Conservation (phyloP, 2,113 vertebrate species). For the Dicerorhinus sumatrensis region DNA sequence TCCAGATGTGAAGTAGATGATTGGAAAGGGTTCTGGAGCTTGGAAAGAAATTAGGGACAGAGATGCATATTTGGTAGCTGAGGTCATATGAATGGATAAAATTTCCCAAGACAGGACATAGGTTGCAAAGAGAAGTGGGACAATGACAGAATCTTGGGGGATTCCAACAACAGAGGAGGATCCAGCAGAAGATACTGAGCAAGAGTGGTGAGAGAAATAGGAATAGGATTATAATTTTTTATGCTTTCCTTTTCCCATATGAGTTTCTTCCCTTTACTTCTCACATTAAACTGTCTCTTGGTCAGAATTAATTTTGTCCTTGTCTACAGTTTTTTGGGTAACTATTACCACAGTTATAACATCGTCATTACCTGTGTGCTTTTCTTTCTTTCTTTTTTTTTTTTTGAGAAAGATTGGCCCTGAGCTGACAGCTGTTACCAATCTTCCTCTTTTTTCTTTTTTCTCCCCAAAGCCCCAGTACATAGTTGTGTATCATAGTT, state of each 20-base stretch:
- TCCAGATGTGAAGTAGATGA: background rate
- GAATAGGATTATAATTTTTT: background rate
- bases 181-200: background rate
- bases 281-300: background rate
- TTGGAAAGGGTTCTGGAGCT: background rate
- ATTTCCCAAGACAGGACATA: background rate
- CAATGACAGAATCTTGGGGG: background rate
- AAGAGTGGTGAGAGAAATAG: conserved; percentile 9
- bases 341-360: background rate
- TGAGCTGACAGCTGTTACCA: too few species aligned
- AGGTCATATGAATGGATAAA: background rate
- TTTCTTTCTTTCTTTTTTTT: background rate
- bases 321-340: background rate
- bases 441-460: too few species aligned
- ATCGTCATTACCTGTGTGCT: background rate
- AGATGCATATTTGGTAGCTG: background rate
- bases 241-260: background rate
- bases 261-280: background rate
- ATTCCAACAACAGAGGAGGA: background rate
- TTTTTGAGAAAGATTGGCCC: too few species aligned
- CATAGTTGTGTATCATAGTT: too few species aligned
- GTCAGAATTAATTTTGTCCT: background rate
- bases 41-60: background rate
- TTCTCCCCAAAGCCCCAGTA: too few species aligned
- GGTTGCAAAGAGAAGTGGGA: background rate